Evolutionary conservation across 2,113 vertebrate genomes (phyloP).

Genomic region (Plotosus lineatus): DNA sequence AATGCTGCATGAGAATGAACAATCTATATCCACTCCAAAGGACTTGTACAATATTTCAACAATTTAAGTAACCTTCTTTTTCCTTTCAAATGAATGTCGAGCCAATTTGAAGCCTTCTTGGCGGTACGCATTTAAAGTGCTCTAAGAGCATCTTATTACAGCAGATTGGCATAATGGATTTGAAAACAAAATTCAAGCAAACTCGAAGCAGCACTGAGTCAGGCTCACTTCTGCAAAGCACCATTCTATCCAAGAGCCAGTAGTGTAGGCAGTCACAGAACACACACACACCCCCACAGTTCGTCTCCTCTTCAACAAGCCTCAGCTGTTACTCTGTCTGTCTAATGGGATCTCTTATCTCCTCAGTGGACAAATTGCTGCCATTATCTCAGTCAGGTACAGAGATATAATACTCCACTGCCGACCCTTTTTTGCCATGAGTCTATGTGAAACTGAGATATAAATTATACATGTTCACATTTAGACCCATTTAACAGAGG

Average conservation of each 20-base stretch:
- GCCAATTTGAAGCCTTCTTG: background rate
- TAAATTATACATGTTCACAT: constrained; percentile 25
- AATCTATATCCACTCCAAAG: background rate
- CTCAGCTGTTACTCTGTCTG: constrained; percentile 25
- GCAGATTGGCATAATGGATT: constrained; percentile 23
- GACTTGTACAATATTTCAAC: background rate
- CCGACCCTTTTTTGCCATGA: background rate
- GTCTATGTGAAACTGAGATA: background rate
- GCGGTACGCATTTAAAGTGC: background rate
- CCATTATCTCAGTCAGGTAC: constrained; percentile 37
- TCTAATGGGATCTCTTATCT: constrained; percentile 49
- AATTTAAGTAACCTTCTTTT: background rate
- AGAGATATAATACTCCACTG: constrained; percentile 5
- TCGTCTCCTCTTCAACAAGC: constrained; percentile 22
- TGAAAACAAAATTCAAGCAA: constrained; percentile 34
- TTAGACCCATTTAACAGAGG: constrained; percentile 25
- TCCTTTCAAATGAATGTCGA: background rate
- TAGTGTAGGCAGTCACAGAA: constrained; percentile 38
- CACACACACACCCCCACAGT: constrained; percentile 13
- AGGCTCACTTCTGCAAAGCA: constrained; percentile 28
- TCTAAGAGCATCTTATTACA: constrained; percentile 4
- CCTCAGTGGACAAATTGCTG: constrained; percentile 29
- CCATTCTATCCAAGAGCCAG: constrained; percentile 33
- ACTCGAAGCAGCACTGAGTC: background rate
- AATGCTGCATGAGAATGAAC: background rate